These are phyloP conservation scores for Gymnodraco acuticeps DNA, from an alignment of 2,797 vertebrate genomes.

Conservation along the genomic window DNA sequence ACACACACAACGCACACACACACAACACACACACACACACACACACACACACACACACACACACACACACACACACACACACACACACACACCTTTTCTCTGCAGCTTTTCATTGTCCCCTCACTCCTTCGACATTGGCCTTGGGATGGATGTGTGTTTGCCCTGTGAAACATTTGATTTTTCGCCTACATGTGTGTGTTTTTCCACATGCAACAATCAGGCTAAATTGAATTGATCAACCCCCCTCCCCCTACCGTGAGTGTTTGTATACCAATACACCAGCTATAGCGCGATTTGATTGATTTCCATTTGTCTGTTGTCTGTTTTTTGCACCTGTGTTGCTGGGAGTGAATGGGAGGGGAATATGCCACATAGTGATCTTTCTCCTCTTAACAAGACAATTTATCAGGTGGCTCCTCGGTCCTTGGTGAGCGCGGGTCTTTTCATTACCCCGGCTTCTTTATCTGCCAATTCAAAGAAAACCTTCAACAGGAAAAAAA, in stretches of 20 bases:
- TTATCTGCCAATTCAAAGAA: conserved; percentile 93
- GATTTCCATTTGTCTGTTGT: conserved; percentile 68
- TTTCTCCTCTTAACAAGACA: conserved; percentile 85
- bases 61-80: too few species aligned
- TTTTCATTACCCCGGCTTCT: conserved; percentile 83
- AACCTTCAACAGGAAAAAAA: conserved; percentile 84
- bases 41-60: too few species aligned
- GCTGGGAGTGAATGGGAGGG: conserved; percentile 67
- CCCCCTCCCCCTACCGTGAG: conserved; percentile 26
- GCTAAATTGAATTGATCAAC: conserved; percentile 58
- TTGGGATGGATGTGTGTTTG: conserved; percentile 65
- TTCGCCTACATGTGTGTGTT: conserved; percentile 33
- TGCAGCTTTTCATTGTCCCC: conserved; percentile 66
- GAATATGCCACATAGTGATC: conserved; percentile 77
- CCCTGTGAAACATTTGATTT: conserved; percentile 60
- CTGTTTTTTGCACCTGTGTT: conserved; percentile 79
- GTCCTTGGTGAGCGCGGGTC: conserved; percentile 76
- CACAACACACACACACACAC: too few species aligned
- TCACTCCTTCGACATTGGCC: conserved; percentile 67
- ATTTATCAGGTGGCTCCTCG: conserved; percentile 84
- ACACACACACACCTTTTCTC: conserved; percentile 64
- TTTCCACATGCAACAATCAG: conserved; percentile 40
- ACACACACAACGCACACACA: conserved; percentile 25
- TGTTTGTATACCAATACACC: conserved; percentile 60
- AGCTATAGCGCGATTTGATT: conserved; percentile 65